phyloP scores from a whole-genome alignment of 2,797 vertebrate genomes.

The Limnodromus scolopaceus region DNA sequence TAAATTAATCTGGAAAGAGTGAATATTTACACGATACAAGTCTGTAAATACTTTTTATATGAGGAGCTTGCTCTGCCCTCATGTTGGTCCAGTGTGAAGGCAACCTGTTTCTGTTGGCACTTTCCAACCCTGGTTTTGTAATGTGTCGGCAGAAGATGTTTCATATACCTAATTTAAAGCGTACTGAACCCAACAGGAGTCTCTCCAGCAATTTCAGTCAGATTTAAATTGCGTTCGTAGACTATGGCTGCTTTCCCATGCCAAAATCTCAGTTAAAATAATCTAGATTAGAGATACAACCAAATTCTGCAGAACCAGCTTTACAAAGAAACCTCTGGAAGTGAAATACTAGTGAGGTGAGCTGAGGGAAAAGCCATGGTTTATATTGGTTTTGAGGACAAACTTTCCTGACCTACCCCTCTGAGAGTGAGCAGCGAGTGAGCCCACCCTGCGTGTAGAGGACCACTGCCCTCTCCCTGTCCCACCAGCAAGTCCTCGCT shows the following conservation, averaged over 20 bases:
- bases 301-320: background rate
- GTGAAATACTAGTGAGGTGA: background rate
- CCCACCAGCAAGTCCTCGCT: accelerated
- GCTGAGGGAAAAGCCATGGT: background rate
- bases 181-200: background rate
- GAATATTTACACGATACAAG: background rate
- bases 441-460: accelerated
- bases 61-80: constrained; percentile 3
- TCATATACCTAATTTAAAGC: background rate
- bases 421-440: accelerated
- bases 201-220: background rate
- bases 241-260: background rate
- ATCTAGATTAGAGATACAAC: background rate
- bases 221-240: background rate
- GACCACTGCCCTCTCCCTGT: accelerated
- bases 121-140: background rate
- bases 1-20: background rate
- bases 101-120: background rate
- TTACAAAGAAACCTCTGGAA: background rate
- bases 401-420: background rate
- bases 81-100: background rate
- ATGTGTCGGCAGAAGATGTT: background rate
- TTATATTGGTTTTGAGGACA: background rate
- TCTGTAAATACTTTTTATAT: background rate
- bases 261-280: background rate